Percentiles rank a stretch among this genome's conserved stretches.
These are phyloP conservation scores for Deilephila porcellus DNA, from an alignment of 2,888 invertebrate species.

Conservation along the genomic window DNA sequence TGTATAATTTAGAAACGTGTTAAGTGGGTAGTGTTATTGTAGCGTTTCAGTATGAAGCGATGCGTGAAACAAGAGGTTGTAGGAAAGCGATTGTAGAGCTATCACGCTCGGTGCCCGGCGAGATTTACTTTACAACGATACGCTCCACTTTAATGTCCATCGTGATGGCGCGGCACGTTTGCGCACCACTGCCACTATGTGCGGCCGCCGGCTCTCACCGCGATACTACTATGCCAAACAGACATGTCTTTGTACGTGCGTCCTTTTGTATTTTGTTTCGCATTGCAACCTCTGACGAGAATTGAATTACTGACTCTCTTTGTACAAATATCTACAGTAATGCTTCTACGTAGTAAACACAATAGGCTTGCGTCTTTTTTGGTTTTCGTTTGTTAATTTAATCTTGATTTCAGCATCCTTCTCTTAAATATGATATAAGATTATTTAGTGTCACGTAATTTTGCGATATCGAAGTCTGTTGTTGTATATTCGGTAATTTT, in stretches of 20 bases:
- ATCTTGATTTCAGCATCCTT: no score
- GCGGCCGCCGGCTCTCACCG: neutral
- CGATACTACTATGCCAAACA: neutral
- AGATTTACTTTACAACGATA: conserved; percentile 72
- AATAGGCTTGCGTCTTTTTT: neutral
- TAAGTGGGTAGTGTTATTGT: neutral
- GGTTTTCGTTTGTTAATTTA: no score
- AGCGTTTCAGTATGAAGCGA: conserved; percentile 42
- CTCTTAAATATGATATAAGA: no score
- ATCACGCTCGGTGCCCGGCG: conserved; percentile 56
- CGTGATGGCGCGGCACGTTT: conserved; percentile 57
- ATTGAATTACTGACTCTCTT: neutral
- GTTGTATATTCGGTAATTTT: no score
- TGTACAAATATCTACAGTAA: neutral
- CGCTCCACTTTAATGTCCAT: conserved; percentile 65
- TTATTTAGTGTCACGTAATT: no score
- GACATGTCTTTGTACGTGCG: neutral
- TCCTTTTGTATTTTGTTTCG: neutral
- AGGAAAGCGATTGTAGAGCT: conserved; percentile 63
- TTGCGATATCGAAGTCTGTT: no score
- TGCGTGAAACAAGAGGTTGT: conserved; percentile 72
- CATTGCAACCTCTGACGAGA: neutral
- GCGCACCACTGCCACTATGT: conserved; percentile 11
- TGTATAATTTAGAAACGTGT: neutral
- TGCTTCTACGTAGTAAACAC: neutral